These are phyloP conservation scores for Cottus gobio DNA, from an alignment of 2,113 vertebrate genomes.

Conservation along the genomic window DNA sequence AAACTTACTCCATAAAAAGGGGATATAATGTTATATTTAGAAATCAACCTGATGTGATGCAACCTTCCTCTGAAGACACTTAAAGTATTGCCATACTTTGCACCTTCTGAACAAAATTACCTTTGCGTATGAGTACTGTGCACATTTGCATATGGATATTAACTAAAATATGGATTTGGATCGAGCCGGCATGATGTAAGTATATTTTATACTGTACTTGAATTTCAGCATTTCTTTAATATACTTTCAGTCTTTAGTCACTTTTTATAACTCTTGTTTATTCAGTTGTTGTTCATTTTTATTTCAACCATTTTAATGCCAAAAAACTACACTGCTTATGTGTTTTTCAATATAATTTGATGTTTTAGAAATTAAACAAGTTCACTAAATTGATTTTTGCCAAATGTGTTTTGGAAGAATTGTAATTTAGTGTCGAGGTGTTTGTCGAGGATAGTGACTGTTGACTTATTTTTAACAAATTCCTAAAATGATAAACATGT, in stretches of 20 bases:
- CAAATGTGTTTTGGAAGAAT: background rate
- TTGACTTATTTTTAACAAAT: background rate
- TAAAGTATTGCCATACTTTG: background rate
- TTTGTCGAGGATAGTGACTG: background rate
- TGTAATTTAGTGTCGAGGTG: background rate
- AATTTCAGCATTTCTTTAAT: background rate
- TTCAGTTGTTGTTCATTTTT: background rate
- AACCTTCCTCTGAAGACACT: background rate
- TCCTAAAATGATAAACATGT: background rate
- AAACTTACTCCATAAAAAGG: background rate
- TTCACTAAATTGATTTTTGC: background rate
- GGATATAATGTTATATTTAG: background rate
- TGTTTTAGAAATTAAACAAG: background rate
- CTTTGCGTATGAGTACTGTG: background rate
- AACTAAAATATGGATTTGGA: slow-evolving; percentile 6
- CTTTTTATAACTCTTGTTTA: background rate
- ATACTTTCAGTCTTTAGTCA: background rate
- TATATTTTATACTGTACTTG: background rate
- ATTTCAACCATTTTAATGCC: background rate
- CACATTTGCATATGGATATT: background rate
- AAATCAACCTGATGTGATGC: background rate
- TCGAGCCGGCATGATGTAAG: slow-evolving; percentile 20
- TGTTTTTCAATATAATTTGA: no score
- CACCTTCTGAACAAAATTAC: background rate
- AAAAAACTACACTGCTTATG: no score